A percentile compares a stretch with the other conserved stretches of the same genome.
phyloP scores from a whole-genome alignment of 1,140 invertebrate genomes.

The Geopemphigus sp. region DNA sequence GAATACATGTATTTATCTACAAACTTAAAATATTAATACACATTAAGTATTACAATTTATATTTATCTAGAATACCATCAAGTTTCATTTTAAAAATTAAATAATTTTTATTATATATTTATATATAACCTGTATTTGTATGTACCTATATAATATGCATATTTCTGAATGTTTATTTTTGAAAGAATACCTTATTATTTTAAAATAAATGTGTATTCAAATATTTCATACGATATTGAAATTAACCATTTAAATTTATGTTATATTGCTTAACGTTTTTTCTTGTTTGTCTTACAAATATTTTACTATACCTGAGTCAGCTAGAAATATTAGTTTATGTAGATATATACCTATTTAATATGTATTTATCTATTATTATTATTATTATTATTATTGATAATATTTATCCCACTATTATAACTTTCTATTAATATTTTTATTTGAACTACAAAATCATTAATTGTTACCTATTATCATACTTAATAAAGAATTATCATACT shows the following conservation, averaged over 20 bases:
- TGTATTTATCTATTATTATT: background rate
- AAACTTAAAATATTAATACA: conserved; percentile 14
- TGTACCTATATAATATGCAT: background rate
- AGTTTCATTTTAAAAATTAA: background rate
- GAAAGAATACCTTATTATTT: conserved; percentile 9
- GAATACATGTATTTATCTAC: conserved; percentile 24
- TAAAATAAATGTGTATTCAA: conserved; percentile 16
- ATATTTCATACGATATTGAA: conserved; percentile 44
- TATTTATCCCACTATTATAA: conserved; percentile 38
- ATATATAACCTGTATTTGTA: background rate
- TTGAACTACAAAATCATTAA: conserved; percentile 26
- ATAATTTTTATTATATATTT: background rate
- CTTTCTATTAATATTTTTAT: conserved; percentile 38
- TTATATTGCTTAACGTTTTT: conserved; percentile 28
- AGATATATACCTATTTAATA: conserved; percentile 5
- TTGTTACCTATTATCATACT: conserved; percentile 43
- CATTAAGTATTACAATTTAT: background rate
- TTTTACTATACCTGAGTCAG: conserved; percentile 3
- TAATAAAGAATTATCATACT: conserved; percentile 27
- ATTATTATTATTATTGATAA: conserved; percentile 17
- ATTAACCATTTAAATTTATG: conserved; percentile 37
- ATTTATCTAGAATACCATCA: background rate
- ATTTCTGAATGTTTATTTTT: conserved; percentile 15
- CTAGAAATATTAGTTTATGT: too few relatives aligned
- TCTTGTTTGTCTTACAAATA: conserved; percentile 33